Evolutionary conservation across 2,113 vertebrate genomes (phyloP).

Genomic region (Eretmochelys imbricata): DNA sequence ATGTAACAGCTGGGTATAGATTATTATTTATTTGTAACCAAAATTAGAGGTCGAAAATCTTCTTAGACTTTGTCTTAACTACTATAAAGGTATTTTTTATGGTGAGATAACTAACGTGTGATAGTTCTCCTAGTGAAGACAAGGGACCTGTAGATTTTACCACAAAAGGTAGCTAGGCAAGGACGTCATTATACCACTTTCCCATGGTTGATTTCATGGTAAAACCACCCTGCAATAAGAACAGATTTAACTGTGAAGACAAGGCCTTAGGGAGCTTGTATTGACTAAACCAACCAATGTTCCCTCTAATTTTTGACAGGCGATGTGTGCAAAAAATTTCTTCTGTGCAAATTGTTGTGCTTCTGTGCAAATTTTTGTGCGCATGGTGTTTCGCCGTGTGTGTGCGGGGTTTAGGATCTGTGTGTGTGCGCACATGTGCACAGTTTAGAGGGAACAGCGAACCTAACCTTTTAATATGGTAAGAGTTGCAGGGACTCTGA

Average conservation of each 20-base stretch:
- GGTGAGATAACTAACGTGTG: neutral
- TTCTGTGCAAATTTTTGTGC: too few relatives aligned
- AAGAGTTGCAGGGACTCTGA: neutral
- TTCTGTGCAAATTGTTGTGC: too few relatives aligned
- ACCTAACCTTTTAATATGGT: neutral
- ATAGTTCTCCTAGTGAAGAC: neutral
- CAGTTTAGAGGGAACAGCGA: too few relatives aligned
- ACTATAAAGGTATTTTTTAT: neutral
- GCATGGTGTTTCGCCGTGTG: too few relatives aligned
- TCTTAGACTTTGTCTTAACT: neutral
- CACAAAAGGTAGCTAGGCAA: neutral
- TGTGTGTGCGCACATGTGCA: too few relatives aligned
- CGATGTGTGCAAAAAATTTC: too few relatives aligned
- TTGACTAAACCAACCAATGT: neutral
- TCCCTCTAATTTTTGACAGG: too few relatives aligned
- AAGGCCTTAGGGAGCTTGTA: neutral
- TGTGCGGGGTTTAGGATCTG: too few relatives aligned
- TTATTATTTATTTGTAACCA: too few relatives aligned
- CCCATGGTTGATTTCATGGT: neutral
- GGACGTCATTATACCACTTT: neutral
- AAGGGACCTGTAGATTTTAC: neutral
- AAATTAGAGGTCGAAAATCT: neutral
- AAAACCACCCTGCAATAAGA: neutral
- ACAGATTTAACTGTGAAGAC: neutral
- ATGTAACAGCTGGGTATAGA: neutral